Base-by-base conservation (phyloP, 2,888 invertebrate genomes). In the Cerastis rubricosa region DNA sequence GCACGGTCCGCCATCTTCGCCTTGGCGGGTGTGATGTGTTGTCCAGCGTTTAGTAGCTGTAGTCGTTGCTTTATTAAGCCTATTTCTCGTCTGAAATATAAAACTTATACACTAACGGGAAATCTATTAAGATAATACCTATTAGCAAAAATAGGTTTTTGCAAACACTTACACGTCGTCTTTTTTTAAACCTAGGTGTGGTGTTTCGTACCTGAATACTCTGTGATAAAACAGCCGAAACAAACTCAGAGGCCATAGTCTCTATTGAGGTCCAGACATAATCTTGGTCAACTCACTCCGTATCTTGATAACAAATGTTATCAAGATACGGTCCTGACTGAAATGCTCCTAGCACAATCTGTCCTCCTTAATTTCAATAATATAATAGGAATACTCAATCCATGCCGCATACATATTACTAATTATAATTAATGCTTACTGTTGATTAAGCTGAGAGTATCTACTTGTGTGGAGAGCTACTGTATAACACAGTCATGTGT, bases 351-450 rank as follows among this genome's bases (percentile, higher is more conserved):
- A 45, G n/a, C 17, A n/a, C 47, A 25, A 61, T 49, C 59, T 61
- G 40, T 71, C 22, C 57, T 59, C 22, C n/a, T 51, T 47, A 22
- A 76, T 81, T 75, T 49, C n/a, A 57, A 54, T 74, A 57, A 74
- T 29, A 64, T 49, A 35, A 57, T 57, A 49, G 17, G n/a, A 74
- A 35, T 43, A 4, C 75, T 47, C 57, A 64, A 40, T 54, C 11
- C 40, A n/a, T 49, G 17, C 40, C 7, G 61, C 29, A 76, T 76
- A 47, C 29, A 67, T 49, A 67, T 54, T 47, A 49, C 54, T 83
- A 68, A 77, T 82, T 64, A 77, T 57, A 83, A 77, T 68, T 35
- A 76, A 35, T 68, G 14, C 8, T 67, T 49, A 35, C 17, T 64
- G 77, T 82, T 29, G 69, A 83, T 80, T 78, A 69, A 8, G 35